Conservation (phyloP, 2,113 vertebrate genomes). For the Rhynchopsitta pachyrhyncha region DNA sequence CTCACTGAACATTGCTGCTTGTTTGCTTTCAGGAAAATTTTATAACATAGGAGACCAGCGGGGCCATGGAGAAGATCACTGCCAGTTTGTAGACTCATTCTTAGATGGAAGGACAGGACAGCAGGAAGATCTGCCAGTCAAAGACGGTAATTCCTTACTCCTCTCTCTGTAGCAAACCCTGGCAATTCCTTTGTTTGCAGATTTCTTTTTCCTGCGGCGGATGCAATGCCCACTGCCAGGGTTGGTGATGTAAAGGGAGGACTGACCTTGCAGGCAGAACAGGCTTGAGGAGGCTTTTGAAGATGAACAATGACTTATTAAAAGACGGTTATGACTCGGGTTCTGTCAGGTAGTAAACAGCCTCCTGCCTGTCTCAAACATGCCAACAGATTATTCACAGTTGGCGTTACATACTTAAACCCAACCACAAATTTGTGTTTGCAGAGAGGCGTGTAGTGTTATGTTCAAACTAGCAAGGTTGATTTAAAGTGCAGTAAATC, state of each 20-base stretch:
- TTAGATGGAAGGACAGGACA: slow-evolving; percentile 92
- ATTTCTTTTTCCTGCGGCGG: not conserved
- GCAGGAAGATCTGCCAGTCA: slow-evolving; percentile 84
- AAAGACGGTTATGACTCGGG: not conserved
- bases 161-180: not conserved
- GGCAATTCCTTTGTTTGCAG: not conserved
- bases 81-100: slow-evolving; percentile 97
- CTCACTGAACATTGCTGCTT: not conserved
- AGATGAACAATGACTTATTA: not conserved
- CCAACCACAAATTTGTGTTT: not conserved
- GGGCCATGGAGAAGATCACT: slow-evolving; percentile 95
- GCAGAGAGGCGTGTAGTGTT: not conserved
- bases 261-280: not conserved
- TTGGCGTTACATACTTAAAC: not conserved
- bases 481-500: not conserved
- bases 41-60: slow-evolving; percentile 96
- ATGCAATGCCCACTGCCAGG: not conserved
- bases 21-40: slow-evolving; percentile 85
- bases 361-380: not conserved
- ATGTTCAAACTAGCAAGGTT: not conserved
- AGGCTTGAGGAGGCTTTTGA: not conserved
- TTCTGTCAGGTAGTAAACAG: not conserved
- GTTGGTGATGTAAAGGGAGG: not conserved
- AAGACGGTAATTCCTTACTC: slow-evolving; percentile 76
- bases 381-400: not conserved